Conservation (phyloP, 2,888 invertebrate species). For the Stenodema calcarata region DNA sequence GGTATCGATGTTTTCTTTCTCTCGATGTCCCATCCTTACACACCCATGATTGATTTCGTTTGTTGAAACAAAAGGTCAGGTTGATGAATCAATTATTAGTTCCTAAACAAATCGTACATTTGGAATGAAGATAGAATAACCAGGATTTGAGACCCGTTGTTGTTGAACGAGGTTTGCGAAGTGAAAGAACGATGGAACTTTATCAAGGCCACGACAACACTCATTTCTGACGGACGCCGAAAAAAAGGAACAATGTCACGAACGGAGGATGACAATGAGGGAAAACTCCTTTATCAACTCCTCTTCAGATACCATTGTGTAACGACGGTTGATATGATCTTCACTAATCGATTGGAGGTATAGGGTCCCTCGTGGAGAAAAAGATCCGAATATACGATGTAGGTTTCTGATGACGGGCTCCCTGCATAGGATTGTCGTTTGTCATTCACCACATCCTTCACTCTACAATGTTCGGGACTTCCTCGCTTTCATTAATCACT, state of each 20-base stretch:
- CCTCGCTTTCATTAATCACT: neutral
- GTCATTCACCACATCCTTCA: neutral
- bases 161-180: neutral
- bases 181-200: neutral
- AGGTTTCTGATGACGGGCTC: neutral
- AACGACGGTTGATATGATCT: neutral
- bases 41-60: too few species aligned
- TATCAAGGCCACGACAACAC: neutral
- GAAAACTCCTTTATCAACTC: neutral
- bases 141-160: neutral
- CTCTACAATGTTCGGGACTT: neutral
- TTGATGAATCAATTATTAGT: too few species aligned
- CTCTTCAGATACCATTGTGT: neutral
- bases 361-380: neutral
- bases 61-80: too few species aligned
- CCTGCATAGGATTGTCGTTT: neutral
- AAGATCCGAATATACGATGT: neutral
- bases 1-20: too few species aligned
- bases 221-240: neutral
- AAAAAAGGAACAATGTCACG: neutral
- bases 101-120: too few species aligned
- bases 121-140: neutral
- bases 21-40: too few species aligned
- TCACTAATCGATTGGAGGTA: neutral
- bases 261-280: neutral